These are phyloP conservation scores for Myodes glareolus DNA, from an alignment of 2,113 vertebrate species.

Conservation along the genomic window DNA sequence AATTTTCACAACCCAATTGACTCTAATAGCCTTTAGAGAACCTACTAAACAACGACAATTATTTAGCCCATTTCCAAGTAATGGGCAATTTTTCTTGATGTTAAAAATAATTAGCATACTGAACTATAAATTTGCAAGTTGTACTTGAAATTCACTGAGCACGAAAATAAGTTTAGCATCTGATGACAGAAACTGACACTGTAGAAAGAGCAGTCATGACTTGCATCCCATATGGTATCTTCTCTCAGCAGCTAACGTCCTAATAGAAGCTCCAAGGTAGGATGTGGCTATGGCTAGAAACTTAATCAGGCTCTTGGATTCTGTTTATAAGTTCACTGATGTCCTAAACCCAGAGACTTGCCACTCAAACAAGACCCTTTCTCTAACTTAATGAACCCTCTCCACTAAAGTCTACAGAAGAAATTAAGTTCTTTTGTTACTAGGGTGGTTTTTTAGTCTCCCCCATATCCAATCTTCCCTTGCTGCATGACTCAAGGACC, in stretches of 20 bases:
- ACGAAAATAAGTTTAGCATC: neutral
- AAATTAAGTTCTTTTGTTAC: neutral
- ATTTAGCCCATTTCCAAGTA: constrained; percentile 12
- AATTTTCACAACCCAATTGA: neutral
- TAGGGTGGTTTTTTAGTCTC: neutral
- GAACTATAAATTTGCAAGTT: neutral
- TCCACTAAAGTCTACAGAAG: neutral
- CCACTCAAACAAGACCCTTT: neutral
- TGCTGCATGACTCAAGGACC: neutral
- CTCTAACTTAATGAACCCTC: neutral
- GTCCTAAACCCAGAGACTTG: neutral
- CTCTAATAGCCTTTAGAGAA: neutral
- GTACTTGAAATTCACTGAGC: neutral
- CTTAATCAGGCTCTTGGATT: neutral
- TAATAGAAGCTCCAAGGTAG: neutral
- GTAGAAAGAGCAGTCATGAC: neutral
- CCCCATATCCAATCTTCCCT: fast-evolving
- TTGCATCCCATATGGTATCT: neutral
- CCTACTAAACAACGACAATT: neutral
- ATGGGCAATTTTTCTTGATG: neutral
- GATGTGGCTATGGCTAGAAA: neutral
- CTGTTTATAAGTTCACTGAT: neutral
- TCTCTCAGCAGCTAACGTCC: neutral
- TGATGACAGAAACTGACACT: neutral
- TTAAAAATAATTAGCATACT: neutral